These are phyloP conservation scores for Scaptomyza hsui DNA, from an alignment of 1,140 invertebrate genomes.

Conservation along the genomic window DNA sequence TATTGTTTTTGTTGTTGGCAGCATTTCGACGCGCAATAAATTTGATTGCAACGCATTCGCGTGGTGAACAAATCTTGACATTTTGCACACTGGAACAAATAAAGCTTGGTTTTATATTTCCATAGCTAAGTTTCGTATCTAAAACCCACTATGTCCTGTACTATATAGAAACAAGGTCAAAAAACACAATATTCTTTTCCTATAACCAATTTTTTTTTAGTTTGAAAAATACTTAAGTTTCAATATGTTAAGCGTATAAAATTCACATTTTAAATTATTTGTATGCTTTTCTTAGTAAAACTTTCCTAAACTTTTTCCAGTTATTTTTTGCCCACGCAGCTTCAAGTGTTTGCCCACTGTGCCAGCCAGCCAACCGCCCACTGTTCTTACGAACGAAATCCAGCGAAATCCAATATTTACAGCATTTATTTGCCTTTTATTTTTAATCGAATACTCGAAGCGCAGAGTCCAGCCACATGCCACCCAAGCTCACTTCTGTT, in stretches of 20 bases:
- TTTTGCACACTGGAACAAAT: conserved; percentile 16
- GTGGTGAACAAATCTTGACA: conserved; percentile 40
- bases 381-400: background rate
- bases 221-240: too few species aligned
- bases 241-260: too few species aligned
- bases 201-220: too few species aligned
- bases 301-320: too few species aligned
- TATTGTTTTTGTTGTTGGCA: conserved; percentile 30
- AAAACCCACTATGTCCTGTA: too few species aligned
- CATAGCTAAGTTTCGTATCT: too few species aligned
- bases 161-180: too few species aligned
- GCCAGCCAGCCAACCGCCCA: background rate
- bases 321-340: background rate
- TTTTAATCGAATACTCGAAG: conserved; percentile 47
- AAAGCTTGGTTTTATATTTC: background rate
- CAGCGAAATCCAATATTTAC: conserved; percentile 30
- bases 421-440: conserved; percentile 29
- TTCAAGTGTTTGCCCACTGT: conserved; percentile 6
- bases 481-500: too few species aligned
- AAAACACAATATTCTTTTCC: too few species aligned
- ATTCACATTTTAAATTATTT: too few species aligned
- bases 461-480: conserved; percentile 16
- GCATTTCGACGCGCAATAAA: conserved; percentile 58
- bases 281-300: too few species aligned
- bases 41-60: conserved; percentile 66